These are phyloP conservation scores for Cartodere bifasciata DNA, from an alignment of 2,888 invertebrate species.

Conservation along the genomic window DNA sequence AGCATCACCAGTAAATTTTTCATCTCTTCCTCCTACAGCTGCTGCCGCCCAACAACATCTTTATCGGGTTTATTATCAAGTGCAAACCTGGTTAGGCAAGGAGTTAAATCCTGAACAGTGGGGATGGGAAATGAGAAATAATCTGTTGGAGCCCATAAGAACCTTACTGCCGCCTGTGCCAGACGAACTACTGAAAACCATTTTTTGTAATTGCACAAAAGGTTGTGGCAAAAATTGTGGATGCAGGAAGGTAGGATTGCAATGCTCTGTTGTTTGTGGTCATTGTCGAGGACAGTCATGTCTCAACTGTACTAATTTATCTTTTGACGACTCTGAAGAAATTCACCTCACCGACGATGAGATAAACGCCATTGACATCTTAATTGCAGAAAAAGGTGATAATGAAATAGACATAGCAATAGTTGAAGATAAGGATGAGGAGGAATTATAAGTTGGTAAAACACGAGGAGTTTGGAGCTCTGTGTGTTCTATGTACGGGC, in stretches of 20 bases:
- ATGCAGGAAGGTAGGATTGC: conserved; percentile 9
- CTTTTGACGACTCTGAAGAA: no score
- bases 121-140: conserved; percentile 11
- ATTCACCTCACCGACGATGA: no score
- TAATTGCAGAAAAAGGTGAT: not conserved
- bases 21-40: conserved; percentile 10
- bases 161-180: conserved; percentile 9
- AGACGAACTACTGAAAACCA: conserved; percentile 10
- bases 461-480: no score
- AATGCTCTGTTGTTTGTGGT: conserved; percentile 10
- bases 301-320: no score
- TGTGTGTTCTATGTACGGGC: no score
- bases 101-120: conserved; percentile 12
- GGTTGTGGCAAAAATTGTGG: conserved; percentile 9
- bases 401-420: not conserved
- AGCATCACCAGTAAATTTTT: conserved; percentile 10
- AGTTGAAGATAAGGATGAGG: not conserved
- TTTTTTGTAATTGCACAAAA: conserved; percentile 11
- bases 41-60: conserved; percentile 11
- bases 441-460: no score
- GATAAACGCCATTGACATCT: no score
- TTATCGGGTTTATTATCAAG: conserved; percentile 12
- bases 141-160: conserved; percentile 9
- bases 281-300: conserved; percentile 1
- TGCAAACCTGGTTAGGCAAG: conserved; percentile 12